phyloP scores from a whole-genome alignment of 37 sponge, comb jelly and placozoan genomes.

The Dysidea cf. avara region DNA sequence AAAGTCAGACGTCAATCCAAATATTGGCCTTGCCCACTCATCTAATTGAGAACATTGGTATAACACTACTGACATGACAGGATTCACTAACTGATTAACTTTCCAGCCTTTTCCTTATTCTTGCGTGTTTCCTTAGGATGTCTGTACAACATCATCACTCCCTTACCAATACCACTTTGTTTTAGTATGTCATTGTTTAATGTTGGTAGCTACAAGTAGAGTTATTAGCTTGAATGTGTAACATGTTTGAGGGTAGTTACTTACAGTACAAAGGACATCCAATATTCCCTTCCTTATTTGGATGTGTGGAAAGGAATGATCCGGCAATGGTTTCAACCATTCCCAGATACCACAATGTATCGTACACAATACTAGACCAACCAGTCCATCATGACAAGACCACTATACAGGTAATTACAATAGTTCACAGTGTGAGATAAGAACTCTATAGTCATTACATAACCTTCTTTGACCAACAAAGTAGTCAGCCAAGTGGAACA shows the following conservation, averaged over 20 bases:
- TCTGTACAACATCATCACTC: conserved; percentile 92
- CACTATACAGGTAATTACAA: too few species aligned
- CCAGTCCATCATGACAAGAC: neutral
- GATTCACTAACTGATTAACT: conserved; percentile 77
- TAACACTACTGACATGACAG: neutral
- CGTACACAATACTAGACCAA: neutral
- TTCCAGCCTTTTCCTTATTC: conserved; percentile 88
- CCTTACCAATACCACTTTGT: conserved; percentile 92
- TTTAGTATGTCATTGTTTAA: conserved; percentile 78
- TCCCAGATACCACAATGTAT: conserved; percentile 29
- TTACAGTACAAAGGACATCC: conserved; percentile 61
- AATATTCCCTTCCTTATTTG: conserved; percentile 84
- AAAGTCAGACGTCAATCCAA: conserved; percentile 90
- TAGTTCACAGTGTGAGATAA: too few species aligned
- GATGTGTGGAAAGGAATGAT: conserved; percentile 91
- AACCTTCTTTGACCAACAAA: too few species aligned
- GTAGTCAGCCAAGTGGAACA: too few species aligned
- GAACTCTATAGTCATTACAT: too few species aligned
- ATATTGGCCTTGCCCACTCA: conserved; percentile 97
- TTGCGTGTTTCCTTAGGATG: conserved; percentile 92
- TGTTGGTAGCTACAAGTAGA: conserved; percentile 45
- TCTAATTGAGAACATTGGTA: conserved; percentile 25
- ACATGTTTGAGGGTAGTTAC: neutral
- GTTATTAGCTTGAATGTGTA: neutral
- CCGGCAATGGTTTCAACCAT: conserved; percentile 96